Evolutionary conservation across 2,797 vertebrate genomes (phyloP), one percentile per base, ranked within the genome.

Genomic region (Phyllotis vaccarum): DNA sequence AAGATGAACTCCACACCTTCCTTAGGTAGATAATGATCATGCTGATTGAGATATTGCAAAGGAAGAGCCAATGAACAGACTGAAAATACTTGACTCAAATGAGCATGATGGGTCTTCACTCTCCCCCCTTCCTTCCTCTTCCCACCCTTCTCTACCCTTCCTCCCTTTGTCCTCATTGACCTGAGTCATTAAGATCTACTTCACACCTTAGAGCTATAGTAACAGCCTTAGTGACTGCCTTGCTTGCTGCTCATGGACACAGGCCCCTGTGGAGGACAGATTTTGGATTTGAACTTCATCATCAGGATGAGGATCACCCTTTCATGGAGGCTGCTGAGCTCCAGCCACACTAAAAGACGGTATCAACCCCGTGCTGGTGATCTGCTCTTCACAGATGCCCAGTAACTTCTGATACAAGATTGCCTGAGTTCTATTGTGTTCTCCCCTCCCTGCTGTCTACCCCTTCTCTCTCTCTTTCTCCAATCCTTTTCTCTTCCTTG

Each of bases 61-160:
- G 62, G 21, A 60, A 75, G 37, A 40, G n/a, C 16, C 40, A 37
- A 31, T 5, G n/a, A 40, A 64, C 34, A 6, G 68, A 80, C 46
- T 56, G 19, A 29, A 89, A 79, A 54, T 43, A 56, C 74, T 62
- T 12, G 89, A 64, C 79, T 70, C 79, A 34, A 12, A 22, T 56
- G 85, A 95, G 19, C 24, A 13, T 9, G 64, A 46, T 34, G 12
- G n/a, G n/a, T 62, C n/a, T 49, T n/a, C 70, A 37, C n/a, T 21
- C 31, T 37, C 19, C 2, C 3, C 52, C 4, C 29, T 21, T 1
- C 9, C 13, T 76, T 8, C 16, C 13, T 2, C 5, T 1, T 3
- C 43, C 1, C 40, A 6, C 6, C 14, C 6, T 62, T 3, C 13
- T 2, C 12, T 3, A 2, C 46, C 6, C 19, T 11, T 12, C 10